Conservation (phyloP, 1,140 invertebrate species). For the Eurosta solidaginis region DNA sequence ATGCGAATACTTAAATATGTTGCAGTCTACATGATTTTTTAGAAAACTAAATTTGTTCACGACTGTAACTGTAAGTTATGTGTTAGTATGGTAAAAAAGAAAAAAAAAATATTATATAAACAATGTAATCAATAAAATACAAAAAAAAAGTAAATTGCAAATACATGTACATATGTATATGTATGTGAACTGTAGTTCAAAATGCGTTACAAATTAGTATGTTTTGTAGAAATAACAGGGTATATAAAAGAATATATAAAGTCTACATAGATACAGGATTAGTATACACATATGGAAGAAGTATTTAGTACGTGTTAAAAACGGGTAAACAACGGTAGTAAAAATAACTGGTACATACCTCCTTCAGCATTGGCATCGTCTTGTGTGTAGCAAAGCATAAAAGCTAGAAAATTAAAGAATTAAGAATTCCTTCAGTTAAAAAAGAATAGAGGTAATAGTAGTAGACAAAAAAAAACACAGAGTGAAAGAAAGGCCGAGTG, state of each 20-base stretch:
- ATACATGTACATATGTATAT: neutral
- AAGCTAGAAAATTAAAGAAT: constrained; percentile 68
- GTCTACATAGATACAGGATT: neutral
- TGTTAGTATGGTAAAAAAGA: neutral
- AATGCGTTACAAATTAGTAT: neutral
- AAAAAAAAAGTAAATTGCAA: too few relatives aligned
- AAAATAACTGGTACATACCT: constrained; percentile 70
- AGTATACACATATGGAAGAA: neutral
- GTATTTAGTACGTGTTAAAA: constrained; percentile 1
- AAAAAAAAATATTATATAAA: neutral
- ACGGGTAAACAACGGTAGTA: constrained; percentile 12
- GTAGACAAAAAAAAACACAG: constrained; percentile 22
- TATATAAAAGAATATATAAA: neutral
- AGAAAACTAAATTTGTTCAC: neutral
- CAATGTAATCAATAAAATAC: too few relatives aligned
- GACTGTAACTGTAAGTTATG: neutral
- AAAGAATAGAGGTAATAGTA: constrained; percentile 17
- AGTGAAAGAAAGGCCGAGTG: neutral
- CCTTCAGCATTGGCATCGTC: constrained; percentile 86
- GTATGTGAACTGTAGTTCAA: neutral
- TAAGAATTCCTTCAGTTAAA: constrained; percentile 35
- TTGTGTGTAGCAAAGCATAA: constrained; percentile 90
- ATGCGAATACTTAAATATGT: neutral
- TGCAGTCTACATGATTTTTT: too few relatives aligned
- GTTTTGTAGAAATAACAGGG: constrained; percentile 7